Evolutionary conservation across 2,797 vertebrate genomes (phyloP).

Genomic region (Amblyraja radiata): DNA sequence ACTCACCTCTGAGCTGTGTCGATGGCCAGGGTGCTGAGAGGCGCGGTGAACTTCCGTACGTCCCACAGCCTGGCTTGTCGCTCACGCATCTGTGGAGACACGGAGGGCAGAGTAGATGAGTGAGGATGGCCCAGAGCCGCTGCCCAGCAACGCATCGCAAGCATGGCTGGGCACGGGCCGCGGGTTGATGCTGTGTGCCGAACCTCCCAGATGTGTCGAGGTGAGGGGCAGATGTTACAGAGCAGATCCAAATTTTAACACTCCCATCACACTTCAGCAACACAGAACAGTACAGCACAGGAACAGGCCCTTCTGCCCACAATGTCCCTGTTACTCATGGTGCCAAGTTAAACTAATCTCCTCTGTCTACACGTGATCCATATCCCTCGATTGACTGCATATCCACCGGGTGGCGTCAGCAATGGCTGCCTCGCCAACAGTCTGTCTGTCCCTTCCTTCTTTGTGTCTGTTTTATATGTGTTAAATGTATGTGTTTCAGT

Average conservation of each 20-base stretch:
- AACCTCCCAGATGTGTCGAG: slow-evolving; percentile 35
- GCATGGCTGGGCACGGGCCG: neutral
- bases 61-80: slow-evolving; percentile 88
- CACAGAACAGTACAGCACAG: no score
- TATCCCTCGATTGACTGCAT: no score
- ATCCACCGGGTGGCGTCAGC: no score
- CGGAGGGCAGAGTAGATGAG: neutral
- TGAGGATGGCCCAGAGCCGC: rapidly evolving
- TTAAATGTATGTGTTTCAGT: no score
- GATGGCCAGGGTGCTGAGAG: slow-evolving; percentile 60
- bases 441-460: no score
- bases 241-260: neutral
- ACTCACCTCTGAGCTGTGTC: slow-evolving; percentile 77
- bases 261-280: no score
- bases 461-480: no score
- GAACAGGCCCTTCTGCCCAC: no score
- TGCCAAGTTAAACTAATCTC: no score
- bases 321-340: no score
- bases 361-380: no score
- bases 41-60: slow-evolving; percentile 63
- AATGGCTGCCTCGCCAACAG: no score
- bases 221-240: neutral
- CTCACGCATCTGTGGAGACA: slow-evolving; percentile 66
- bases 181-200: slow-evolving; percentile 33
- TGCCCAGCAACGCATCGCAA: neutral